phyloP scores from a whole-genome alignment of 1,140 invertebrate genomes.

The Drosophila micromelanica region DNA sequence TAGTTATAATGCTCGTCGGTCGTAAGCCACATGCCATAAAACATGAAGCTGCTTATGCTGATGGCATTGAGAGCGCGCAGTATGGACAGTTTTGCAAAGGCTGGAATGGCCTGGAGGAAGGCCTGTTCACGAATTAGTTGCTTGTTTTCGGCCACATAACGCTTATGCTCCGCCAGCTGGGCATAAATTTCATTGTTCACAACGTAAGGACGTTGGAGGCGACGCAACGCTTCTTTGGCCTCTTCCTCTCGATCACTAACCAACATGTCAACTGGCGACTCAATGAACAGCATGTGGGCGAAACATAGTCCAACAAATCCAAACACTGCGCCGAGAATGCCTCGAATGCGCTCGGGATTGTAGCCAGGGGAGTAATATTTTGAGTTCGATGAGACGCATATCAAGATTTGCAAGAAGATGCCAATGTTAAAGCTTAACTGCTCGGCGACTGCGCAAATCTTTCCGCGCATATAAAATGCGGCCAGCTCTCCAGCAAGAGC shows the following conservation, averaged over 20 bases:
- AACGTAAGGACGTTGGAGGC: constrained; percentile 37
- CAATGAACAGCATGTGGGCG: constrained; percentile 35
- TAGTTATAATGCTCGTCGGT: accelerated
- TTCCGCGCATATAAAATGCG: constrained; percentile 51
- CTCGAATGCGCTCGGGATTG: constrained; percentile 38
- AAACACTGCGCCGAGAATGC: constrained; percentile 37
- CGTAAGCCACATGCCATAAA: not conserved
- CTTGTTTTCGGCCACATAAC: constrained; percentile 51
- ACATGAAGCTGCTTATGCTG: constrained; percentile 34
- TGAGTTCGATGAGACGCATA: not conserved
- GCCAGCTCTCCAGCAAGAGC: constrained; percentile 51
- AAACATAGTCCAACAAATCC: constrained; percentile 40
- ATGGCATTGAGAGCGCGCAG: constrained; percentile 52
- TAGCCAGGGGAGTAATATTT: not conserved
- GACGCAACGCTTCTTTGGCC: constrained; percentile 52
- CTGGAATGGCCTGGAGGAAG: constrained; percentile 32
- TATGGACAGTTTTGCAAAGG: constrained; percentile 29
- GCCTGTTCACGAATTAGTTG: constrained; percentile 26
- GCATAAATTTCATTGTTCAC: constrained; percentile 39
- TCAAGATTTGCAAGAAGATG: constrained; percentile 48
- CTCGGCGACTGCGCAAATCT: constrained; percentile 19
- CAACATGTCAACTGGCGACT: constrained; percentile 55
- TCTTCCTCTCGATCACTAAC: constrained; percentile 40
- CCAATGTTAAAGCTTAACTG: constrained; percentile 48
- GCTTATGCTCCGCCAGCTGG: constrained; percentile 59